These are phyloP conservation scores for Hipposideros larvatus DNA, from an alignment of 2,797 vertebrate species.

Conservation along the genomic window DNA sequence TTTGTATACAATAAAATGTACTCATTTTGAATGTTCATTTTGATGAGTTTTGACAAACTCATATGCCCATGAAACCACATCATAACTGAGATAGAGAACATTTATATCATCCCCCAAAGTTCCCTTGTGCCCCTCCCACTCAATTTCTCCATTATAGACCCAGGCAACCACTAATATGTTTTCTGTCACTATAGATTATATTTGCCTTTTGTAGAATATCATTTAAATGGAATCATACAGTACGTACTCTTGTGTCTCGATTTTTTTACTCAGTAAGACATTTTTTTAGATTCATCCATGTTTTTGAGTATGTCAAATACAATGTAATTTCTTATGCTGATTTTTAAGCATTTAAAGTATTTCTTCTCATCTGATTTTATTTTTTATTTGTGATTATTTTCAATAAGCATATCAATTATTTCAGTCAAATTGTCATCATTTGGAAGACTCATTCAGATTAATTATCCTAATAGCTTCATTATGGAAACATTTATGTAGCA, in stretches of 20 bases:
- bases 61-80: conserved; percentile 54
- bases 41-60: conserved; percentile 74
- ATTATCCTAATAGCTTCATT: conserved; percentile 17
- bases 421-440: not conserved
- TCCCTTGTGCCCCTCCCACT: not conserved
- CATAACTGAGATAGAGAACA: not conserved
- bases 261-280: not conserved
- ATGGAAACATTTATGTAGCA: not conserved
- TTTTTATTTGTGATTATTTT: conserved; percentile 48
- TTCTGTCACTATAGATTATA: conserved; percentile 55
- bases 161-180: conserved; percentile 56
- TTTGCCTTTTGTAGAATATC: conserved; percentile 58
- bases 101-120: conserved; percentile 11
- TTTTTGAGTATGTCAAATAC: not conserved
- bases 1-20: conserved; percentile 13
- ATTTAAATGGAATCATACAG: conserved; percentile 65
- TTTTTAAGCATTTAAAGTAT: conserved; percentile 29
- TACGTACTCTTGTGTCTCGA: not conserved
- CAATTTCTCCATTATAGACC: not conserved
- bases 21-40: conserved; percentile 65
- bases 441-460: not conserved
- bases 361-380: conserved; percentile 9
- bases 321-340: not conserved
- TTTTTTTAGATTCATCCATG: not conserved
- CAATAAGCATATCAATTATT: not conserved